Conservation (phyloP, 2,888 invertebrate genomes). For the Uloborus plumipes region DNA sequence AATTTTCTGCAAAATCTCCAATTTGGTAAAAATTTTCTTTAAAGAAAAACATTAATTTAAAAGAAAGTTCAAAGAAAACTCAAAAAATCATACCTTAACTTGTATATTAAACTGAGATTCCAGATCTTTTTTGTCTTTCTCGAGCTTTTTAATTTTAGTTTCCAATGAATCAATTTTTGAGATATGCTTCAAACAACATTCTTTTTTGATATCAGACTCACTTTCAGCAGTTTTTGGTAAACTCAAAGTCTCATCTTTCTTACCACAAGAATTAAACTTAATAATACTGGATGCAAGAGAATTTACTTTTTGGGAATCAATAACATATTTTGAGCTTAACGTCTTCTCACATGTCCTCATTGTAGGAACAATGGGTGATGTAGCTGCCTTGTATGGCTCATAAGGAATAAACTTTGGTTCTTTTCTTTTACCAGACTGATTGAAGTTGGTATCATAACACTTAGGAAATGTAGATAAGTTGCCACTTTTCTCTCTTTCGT, state of each 20-base stretch:
- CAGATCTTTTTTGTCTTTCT: conserved; percentile 80
- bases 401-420: conserved; percentile 89
- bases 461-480: neutral
- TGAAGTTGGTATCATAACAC: neutral
- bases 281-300: conserved; percentile 42
- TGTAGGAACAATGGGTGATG: conserved; percentile 80
- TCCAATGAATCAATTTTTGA: conserved; percentile 70
- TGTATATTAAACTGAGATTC: conserved; percentile 89
- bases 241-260: neutral
- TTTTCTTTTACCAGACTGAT: conserved; percentile 68
- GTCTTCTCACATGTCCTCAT: conserved; percentile 21
- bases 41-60: no score
- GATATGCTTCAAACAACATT: neutral
- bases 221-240: neutral
- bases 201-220: neutral
- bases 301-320: conserved; percentile 33
- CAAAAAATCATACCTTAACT: conserved; percentile 76
- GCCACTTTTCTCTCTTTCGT: neutral
- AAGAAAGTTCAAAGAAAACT: neutral
- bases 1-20: no score
- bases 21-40: no score
- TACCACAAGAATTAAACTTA: neutral
- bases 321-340: neutral
- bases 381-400: conserved; percentile 89
- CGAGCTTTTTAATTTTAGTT: conserved; percentile 77